Conservation (phyloP, 2,888 invertebrate species). For the Syrista parreyssii region DNA sequence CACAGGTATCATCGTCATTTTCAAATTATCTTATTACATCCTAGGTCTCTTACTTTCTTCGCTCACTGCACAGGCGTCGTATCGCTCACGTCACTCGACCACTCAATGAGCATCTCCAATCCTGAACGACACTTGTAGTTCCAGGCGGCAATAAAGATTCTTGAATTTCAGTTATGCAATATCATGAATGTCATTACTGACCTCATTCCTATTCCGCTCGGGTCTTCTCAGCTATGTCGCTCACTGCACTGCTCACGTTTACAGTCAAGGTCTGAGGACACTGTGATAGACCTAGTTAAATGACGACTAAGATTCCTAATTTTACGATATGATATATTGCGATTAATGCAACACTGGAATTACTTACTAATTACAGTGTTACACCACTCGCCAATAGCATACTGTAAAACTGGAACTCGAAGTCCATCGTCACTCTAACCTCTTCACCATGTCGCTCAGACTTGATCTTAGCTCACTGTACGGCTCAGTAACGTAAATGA, state of each 20-base stretch:
- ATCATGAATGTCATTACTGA: not conserved
- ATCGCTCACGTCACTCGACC: not conserved
- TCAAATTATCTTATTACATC: not conserved
- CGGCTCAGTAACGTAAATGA: not conserved
- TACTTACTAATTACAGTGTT: not conserved
- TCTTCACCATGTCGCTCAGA: not conserved
- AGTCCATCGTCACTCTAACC: not conserved
- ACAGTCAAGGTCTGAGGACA: not conserved
- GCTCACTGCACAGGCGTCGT: not conserved
- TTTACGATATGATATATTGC: not conserved
- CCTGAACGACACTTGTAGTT: not conserved
- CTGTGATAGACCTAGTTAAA: not conserved
- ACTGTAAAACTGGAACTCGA: not conserved
- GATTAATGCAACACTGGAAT: not conserved
- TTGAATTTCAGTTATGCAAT: not conserved
- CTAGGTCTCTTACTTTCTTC: not conserved
- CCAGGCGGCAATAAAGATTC: not conserved
- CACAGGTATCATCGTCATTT: not conserved
- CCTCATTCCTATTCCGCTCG: not conserved
- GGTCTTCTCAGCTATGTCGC: not conserved
- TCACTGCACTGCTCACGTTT: not conserved
- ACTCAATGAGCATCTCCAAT: not conserved
- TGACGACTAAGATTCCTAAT: not conserved
- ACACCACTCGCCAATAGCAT: not conserved
- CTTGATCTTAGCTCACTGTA: not conserved